Conservation (phyloP, 2,113 vertebrate genomes). For the Peucedramus taeniatus region DNA sequence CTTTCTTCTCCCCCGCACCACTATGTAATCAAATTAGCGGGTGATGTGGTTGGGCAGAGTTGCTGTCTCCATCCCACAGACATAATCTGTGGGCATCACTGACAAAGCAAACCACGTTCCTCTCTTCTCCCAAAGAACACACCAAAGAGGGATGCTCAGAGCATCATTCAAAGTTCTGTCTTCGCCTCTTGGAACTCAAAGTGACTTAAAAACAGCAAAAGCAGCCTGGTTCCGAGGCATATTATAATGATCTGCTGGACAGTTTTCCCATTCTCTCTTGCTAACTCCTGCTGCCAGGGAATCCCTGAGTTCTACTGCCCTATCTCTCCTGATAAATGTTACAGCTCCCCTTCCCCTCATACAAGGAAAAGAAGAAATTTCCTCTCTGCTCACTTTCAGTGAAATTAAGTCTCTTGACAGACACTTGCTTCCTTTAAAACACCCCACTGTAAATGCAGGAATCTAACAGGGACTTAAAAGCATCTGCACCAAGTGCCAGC, state of each 20-base stretch:
- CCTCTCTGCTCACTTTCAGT: background rate
- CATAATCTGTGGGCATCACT: background rate
- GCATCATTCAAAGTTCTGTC: accelerated
- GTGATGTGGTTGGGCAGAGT: background rate
- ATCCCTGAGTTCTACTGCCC: background rate
- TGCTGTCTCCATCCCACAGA: background rate
- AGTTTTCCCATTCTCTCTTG: background rate
- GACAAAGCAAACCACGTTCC: accelerated
- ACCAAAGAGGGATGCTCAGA: background rate
- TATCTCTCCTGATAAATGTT: background rate
- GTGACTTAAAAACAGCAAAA: background rate
- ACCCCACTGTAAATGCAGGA: background rate
- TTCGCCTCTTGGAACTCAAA: background rate
- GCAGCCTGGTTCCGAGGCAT: accelerated
- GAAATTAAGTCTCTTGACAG: background rate
- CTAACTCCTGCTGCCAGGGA: background rate
- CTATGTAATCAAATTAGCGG: background rate
- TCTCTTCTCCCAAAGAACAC: background rate
- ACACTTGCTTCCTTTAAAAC: background rate
- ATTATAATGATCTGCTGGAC: accelerated
- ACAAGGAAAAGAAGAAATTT: background rate
- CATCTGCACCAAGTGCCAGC: background rate
- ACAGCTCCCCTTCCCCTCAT: background rate
- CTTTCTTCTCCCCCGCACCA: background rate
- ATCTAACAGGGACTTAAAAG: background rate